Conservation (phyloP, 2,888 invertebrate species). For the Philereme transversata region DNA sequence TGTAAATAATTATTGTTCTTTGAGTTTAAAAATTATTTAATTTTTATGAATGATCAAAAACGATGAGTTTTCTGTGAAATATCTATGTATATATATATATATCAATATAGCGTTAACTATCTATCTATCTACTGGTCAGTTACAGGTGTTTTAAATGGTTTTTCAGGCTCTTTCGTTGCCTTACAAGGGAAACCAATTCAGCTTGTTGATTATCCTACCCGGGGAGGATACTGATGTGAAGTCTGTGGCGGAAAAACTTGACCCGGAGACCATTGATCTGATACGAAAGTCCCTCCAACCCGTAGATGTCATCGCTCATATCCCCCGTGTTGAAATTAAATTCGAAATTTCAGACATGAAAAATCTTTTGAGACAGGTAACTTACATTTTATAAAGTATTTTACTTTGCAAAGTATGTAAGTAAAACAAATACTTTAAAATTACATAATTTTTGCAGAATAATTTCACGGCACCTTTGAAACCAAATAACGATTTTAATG, state of each 20-base stretch:
- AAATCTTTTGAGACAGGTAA: constrained; percentile 46
- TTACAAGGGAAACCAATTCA: constrained; percentile 47
- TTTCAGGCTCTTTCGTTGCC: constrained; percentile 50
- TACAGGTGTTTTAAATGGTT: background rate
- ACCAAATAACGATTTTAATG: constrained; percentile 41
- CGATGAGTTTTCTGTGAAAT: no score
- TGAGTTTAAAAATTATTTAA: no score
- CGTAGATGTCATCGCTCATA: constrained; percentile 35
- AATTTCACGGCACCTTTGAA: constrained; percentile 45
- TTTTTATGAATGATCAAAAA: no score
- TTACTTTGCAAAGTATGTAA: background rate
- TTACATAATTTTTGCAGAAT: constrained; percentile 7
- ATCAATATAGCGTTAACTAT: no score
- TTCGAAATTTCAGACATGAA: constrained; percentile 40
- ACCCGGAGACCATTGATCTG: constrained; percentile 31
- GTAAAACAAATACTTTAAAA: background rate
- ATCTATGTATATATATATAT: no score
- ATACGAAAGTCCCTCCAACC: constrained; percentile 24
- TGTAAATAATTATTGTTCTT: no score
- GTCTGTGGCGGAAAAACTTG: constrained; percentile 25
- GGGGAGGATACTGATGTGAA: constrained; percentile 36
- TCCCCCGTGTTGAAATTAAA: constrained; percentile 45
- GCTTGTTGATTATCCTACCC: constrained; percentile 46
- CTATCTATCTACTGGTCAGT: no score
- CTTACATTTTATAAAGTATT: background rate